These are phyloP conservation scores for Hydrotaea diabolus DNA, from an alignment of 2,888 invertebrate species.

Conservation along the genomic window DNA sequence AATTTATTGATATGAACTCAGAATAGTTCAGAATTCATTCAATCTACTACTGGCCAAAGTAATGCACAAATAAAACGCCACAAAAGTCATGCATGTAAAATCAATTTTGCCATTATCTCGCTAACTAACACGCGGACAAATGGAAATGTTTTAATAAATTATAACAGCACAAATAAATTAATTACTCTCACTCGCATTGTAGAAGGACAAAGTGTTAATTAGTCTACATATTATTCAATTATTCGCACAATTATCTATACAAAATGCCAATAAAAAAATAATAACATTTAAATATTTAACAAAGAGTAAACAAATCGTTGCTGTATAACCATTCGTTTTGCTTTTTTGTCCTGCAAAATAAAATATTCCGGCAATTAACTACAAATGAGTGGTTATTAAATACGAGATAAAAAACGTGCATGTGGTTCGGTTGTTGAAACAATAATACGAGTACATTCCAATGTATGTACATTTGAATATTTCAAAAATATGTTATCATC, in stretches of 20 bases:
- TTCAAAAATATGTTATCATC: neutral
- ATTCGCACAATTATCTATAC: constrained; percentile 5
- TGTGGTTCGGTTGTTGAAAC: neutral
- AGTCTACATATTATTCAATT: constrained; percentile 18
- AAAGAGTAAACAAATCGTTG: neutral
- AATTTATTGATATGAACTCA: too few species aligned
- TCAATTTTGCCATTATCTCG: neutral
- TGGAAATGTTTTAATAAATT: constrained; percentile 6
- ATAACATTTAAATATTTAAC: constrained; percentile 1
- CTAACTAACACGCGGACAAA: neutral
- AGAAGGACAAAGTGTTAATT: constrained; percentile 4
- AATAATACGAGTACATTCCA: neutral
- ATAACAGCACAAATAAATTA: neutral
- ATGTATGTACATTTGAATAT: neutral
- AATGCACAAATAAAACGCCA: too few species aligned
- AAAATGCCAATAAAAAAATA: neutral
- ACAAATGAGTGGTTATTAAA: constrained; percentile 17
- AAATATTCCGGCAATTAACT: constrained; percentile 8
- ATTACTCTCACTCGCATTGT: neutral
- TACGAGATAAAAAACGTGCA: neutral
- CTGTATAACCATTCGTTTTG: neutral
- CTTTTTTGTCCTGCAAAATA: neutral
- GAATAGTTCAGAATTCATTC: too few species aligned
- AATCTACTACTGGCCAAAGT: too few species aligned
- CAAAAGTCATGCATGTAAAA: neutral